Evolutionary conservation across 1,140 invertebrate genomes (phyloP).

Genomic region (Dendroctonus ponderosae): DNA sequence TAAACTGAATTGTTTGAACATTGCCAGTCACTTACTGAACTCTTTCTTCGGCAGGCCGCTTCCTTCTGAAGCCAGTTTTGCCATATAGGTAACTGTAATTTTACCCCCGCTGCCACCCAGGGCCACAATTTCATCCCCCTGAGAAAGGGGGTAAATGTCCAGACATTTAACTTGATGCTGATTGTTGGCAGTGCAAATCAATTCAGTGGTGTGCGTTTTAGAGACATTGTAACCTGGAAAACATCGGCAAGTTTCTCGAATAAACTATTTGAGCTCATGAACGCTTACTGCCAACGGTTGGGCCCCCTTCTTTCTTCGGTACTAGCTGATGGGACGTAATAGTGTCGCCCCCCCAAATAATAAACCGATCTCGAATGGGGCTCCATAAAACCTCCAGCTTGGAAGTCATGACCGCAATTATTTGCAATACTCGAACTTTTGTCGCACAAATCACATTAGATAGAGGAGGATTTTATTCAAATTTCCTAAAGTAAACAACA

Average conservation of each 20-base stretch:
- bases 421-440: too few species aligned
- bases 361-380: constrained; percentile 75
- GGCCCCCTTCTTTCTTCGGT: constrained; percentile 55
- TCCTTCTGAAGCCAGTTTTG: constrained; percentile 17
- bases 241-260: constrained; percentile 17
- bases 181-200: constrained; percentile 65
- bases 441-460: too few species aligned
- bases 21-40: constrained; percentile 1
- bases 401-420: constrained; percentile 41
- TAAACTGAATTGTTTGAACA: background rate
- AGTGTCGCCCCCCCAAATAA: constrained; percentile 78
- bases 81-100: constrained; percentile 18
- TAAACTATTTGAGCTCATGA: background rate
- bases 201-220: constrained; percentile 62
- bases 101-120: constrained; percentile 19
- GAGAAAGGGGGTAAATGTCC: constrained; percentile 66
- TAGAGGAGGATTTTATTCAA: too few species aligned
- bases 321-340: constrained; percentile 79
- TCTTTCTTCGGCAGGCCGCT: constrained; percentile 20
- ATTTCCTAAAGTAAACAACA: too few species aligned
- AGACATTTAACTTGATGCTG: constrained; percentile 72
- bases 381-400: constrained; percentile 79
- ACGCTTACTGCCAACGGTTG: constrained; percentile 15
- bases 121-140: constrained; percentile 18
- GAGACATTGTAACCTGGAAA: constrained; percentile 65